Conservation (phyloP, 2,888 invertebrate species). For the Prosopocoilus inquinatus region DNA sequence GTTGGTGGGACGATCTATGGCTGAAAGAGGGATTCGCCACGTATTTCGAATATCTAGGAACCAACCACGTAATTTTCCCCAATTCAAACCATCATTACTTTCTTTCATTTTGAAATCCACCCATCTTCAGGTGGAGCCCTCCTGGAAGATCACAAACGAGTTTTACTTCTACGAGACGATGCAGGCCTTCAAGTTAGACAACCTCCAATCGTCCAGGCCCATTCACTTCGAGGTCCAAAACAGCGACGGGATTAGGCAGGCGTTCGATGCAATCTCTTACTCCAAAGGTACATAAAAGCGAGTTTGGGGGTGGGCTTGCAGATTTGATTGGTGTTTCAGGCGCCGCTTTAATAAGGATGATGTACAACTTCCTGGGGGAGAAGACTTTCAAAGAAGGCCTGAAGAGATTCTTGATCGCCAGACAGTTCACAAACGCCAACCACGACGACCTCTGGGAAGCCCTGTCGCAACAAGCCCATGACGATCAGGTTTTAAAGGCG, state of each 20-base stretch:
- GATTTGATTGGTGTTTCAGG: constrained; percentile 45
- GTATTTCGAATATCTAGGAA: constrained; percentile 58
- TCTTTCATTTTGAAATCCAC: constrained; percentile 2
- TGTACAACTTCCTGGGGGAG: constrained; percentile 67
- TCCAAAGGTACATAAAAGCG: constrained; percentile 54
- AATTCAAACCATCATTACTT: constrained; percentile 1
- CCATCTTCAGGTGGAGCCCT: constrained; percentile 56
- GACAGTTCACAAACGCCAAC: constrained; percentile 61
- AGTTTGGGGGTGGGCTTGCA: background rate
- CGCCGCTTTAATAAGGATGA: constrained; percentile 70
- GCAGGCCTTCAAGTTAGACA: constrained; percentile 60
- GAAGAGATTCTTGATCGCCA: constrained; percentile 53
- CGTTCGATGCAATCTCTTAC: constrained; percentile 73
- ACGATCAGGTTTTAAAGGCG: constrained; percentile 42
- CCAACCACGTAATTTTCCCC: constrained; percentile 53
- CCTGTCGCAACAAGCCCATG: constrained; percentile 59
- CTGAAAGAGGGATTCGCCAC: constrained; percentile 76
- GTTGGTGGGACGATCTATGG: constrained; percentile 72
- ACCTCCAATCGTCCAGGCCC: constrained; percentile 62
- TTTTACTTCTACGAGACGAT: constrained; percentile 57
- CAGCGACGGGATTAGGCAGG: constrained; percentile 62
- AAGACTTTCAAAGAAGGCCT: constrained; percentile 57
- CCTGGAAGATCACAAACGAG: constrained; percentile 59
- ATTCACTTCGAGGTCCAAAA: constrained; percentile 63
- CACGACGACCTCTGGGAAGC: constrained; percentile 68